Conservation (phyloP, 1,140 invertebrate species). For the Idris sp. region DNA sequence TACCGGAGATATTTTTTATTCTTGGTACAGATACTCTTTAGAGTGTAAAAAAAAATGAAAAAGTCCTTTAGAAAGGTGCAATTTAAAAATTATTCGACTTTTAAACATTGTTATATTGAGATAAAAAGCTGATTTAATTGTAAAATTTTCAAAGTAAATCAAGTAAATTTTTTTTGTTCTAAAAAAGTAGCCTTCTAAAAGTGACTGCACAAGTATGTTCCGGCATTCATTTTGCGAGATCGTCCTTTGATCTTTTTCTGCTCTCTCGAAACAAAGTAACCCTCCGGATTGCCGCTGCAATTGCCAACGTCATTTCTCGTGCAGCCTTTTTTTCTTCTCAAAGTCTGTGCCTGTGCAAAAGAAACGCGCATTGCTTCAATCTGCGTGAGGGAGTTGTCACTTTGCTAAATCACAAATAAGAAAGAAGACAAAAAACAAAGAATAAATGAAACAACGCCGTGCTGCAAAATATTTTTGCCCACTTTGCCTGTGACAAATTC, state of each 20-base stretch:
- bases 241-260: slow-evolving; percentile 60
- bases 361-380: slow-evolving; percentile 51
- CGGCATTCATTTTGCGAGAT: slow-evolving; percentile 52
- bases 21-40: too few relatives aligned
- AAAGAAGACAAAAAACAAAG: slow-evolving; percentile 13
- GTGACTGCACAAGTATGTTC: neutral
- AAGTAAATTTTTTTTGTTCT: too few relatives aligned
- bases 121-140: too few relatives aligned
- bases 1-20: too few relatives aligned
- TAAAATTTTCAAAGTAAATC: too few relatives aligned
- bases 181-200: slow-evolving; percentile 32
- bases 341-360: slow-evolving; percentile 20
- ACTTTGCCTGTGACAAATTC: slow-evolving; percentile 15
- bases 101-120: too few relatives aligned
- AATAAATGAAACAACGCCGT: slow-evolving; percentile 38
- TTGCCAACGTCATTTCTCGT: slow-evolving; percentile 52
- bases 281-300: slow-evolving; percentile 47
- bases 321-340: slow-evolving; percentile 20
- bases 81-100: too few relatives aligned
- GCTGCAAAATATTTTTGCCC: slow-evolving; percentile 27
- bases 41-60: too few relatives aligned
- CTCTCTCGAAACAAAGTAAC: slow-evolving; percentile 51
- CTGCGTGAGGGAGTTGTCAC: slow-evolving; percentile 57
- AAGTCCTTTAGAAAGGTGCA: too few relatives aligned
- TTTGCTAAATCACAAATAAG: slow-evolving; percentile 38